These are phyloP conservation scores for Fukomys damarensis DNA, from an alignment of 2,113 vertebrate species.

Conservation along the genomic window DNA sequence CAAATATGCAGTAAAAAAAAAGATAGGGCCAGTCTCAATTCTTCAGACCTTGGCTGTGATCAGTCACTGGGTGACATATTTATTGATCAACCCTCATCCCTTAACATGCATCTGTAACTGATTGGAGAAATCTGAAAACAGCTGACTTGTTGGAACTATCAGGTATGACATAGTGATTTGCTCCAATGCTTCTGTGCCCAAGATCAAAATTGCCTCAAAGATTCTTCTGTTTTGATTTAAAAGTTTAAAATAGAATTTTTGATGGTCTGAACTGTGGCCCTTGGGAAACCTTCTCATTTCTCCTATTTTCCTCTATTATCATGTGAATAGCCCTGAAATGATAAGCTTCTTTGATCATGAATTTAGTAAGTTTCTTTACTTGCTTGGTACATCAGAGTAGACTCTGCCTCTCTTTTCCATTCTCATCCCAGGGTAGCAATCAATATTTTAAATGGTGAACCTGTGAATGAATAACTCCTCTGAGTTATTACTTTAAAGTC, in stretches of 20 bases:
- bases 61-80: not conserved
- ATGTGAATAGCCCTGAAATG: not conserved
- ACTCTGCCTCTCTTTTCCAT: not conserved
- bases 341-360: not conserved
- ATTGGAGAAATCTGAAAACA: conserved; percentile 17
- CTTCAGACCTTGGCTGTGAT: not conserved
- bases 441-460: not conserved
- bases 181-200: not conserved
- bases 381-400: not conserved
- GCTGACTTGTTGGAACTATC: not conserved
- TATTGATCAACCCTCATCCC: conserved; percentile 10
- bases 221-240: not conserved
- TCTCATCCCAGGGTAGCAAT: not conserved
- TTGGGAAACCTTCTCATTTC: not conserved
- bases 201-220: not conserved
- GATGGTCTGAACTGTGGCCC: not conserved
- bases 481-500: not conserved
- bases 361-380: not conserved
- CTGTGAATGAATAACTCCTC: not conserved
- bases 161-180: not conserved
- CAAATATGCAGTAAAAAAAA: not conserved
- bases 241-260: not conserved
- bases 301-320: not conserved
- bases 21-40: not conserved
- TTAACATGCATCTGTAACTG: not conserved